These are phyloP conservation scores for Tragelaphus strepsiceros DNA, from an alignment of 2,113 vertebrate species.

Conservation along the genomic window DNA sequence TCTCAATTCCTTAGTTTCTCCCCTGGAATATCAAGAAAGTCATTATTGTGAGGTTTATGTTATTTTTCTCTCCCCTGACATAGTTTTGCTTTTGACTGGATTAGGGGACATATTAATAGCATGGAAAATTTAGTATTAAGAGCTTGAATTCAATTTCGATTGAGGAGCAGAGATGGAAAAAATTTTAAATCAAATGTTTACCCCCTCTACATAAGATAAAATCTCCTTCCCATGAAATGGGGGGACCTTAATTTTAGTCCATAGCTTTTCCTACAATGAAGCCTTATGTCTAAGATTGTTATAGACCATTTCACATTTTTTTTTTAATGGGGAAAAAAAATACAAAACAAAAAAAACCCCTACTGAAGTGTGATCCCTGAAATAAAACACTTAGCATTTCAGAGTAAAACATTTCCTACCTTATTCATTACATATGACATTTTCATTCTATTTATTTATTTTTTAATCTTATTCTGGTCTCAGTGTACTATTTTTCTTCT, in stretches of 20 bases:
- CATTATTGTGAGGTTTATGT: conserved; percentile 44
- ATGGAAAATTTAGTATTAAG: conserved; percentile 59
- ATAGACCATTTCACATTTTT: conserved; percentile 71
- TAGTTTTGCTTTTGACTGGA: conserved; percentile 54
- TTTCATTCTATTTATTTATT: conserved; percentile 77
- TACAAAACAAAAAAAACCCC: conserved; percentile 5
- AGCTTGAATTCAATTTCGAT: conserved; percentile 52
- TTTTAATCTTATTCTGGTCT: conserved; percentile 74
- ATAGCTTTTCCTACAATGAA: conserved; percentile 73
- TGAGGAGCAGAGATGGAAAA: conserved; percentile 66
- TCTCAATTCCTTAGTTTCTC: conserved; percentile 60
- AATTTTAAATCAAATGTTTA: conserved; percentile 77
- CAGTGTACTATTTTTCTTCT: conserved; percentile 73
- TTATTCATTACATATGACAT: conserved; percentile 73
- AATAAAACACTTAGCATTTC: conserved; percentile 55
- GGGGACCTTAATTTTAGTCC: conserved; percentile 72
- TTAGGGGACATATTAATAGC: conserved; percentile 53
- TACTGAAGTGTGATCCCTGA: conserved; percentile 65
- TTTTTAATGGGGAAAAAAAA: conserved; percentile 64
- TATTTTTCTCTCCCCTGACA: conserved; percentile 38
- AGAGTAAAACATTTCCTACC: conserved; percentile 69
- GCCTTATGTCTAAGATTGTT: conserved; percentile 72
- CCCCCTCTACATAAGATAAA: conserved; percentile 70
- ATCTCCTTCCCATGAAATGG: conserved; percentile 68
- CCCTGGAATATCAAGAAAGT: conserved; percentile 54